Evolutionary conservation across 2,797 vertebrate species (phyloP).

Genomic region (Pseudotriccus pelzelni): DNA sequence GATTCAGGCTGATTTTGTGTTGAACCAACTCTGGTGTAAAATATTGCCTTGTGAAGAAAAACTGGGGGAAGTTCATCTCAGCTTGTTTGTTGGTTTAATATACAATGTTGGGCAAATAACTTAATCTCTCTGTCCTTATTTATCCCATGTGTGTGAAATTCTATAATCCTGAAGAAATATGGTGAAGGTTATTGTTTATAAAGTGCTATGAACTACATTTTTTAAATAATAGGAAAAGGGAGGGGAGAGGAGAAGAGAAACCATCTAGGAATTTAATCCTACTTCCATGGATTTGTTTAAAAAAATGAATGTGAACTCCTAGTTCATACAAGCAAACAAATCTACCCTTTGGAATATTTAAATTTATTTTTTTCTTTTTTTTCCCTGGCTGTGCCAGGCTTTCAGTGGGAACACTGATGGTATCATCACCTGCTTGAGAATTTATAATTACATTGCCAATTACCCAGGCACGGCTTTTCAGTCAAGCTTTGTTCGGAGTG

Average conservation of each 20-base stretch:
- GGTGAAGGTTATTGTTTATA: neutral
- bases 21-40: neutral
- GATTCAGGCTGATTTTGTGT: neutral
- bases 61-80: neutral
- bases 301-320: neutral
- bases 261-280: neutral
- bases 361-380: neutral
- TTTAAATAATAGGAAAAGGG: neutral
- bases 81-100: neutral
- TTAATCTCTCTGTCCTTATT: neutral
- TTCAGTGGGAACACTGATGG: neutral
- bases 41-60: neutral
- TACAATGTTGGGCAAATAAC: neutral
- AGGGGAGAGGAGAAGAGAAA: neutral
- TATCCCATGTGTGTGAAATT: neutral
- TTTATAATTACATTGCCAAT: neutral
- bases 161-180: neutral
- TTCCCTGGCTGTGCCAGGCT: neutral
- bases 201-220: neutral
- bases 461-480: neutral
- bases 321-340: neutral
- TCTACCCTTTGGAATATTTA: neutral
- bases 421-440: neutral
- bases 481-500: neutral
- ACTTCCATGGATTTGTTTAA: neutral